Percentiles rank a stretch among this genome's conserved stretches.
Conservation (phyloP, 2,888 invertebrate species). For the Dolichomitus sp. region DNA sequence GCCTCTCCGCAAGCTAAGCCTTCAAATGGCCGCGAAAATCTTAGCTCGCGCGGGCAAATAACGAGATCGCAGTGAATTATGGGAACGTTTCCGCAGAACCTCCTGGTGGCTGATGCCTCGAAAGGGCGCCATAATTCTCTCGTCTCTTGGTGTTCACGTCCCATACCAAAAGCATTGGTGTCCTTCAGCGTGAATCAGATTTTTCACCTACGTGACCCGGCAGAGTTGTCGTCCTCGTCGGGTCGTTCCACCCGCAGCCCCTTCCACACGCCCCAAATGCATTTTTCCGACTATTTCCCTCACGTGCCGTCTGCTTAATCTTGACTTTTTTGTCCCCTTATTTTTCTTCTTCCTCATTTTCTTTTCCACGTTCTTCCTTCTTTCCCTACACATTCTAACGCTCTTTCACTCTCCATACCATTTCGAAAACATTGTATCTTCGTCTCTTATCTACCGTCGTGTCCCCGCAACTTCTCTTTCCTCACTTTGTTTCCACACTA, state of each 20-base stretch:
- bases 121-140: constrained; percentile 43
- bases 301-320: constrained; percentile 42
- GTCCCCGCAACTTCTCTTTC: constrained; percentile 15
- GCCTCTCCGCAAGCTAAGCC: constrained; percentile 13
- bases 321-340: constrained; percentile 23
- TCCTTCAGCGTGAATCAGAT: constrained; percentile 63
- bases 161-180: constrained; percentile 39
- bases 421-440: neutral
- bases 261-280: neutral
- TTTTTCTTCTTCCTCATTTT: constrained; percentile 27
- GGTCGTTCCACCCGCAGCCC: constrained; percentile 11
- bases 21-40: constrained; percentile 24
- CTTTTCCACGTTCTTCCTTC: constrained; percentile 1
- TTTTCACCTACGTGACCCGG: constrained; percentile 65
- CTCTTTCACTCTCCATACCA: neutral
- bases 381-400: constrained; percentile 12
- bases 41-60: constrained; percentile 25
- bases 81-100: constrained; percentile 43
- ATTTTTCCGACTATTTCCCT: constrained; percentile 23
- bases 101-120: constrained; percentile 18
- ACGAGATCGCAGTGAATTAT: constrained; percentile 53
- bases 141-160: constrained; percentile 1
- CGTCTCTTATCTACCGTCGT: constrained; percentile 37
- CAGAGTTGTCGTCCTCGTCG: constrained; percentile 24
- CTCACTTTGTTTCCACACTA: neutral